These are phyloP conservation scores for Xestia rhomboidea DNA, from an alignment of 2,888 invertebrate genomes.

Conservation along the genomic window DNA sequence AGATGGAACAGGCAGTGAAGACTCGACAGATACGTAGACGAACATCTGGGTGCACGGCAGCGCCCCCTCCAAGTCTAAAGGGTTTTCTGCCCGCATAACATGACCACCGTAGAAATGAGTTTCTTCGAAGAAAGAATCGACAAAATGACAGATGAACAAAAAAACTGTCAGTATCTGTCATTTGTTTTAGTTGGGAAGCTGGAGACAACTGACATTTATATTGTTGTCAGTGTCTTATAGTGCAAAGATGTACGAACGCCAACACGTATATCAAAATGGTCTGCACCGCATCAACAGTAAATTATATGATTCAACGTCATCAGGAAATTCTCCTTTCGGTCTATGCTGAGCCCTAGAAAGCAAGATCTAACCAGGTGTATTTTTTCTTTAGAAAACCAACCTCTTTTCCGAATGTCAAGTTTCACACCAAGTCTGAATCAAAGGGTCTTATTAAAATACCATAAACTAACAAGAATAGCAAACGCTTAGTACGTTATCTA, in stretches of 20 bases:
- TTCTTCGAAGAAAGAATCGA: no score
- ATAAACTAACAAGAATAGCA: not conserved
- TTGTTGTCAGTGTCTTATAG: not conserved
- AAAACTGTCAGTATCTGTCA: no score
- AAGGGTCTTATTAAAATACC: not conserved
- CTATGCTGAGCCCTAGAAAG: not conserved
- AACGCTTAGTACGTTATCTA: slow-evolving; percentile 5
- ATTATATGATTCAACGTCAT: not conserved
- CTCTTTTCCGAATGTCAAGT: not conserved
- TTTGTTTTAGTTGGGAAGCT: no score
- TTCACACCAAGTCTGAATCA: not conserved
- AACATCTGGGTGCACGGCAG: no score
- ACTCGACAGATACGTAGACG: not conserved
- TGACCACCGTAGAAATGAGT: no score
- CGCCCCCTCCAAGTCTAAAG: not conserved
- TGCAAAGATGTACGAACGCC: not conserved
- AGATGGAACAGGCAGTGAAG: not conserved
- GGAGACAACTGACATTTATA: not conserved
- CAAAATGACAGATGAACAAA: no score
- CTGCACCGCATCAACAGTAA: not conserved
- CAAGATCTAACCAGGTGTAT: not conserved
- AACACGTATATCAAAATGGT: no score
- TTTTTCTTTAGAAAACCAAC: not conserved
- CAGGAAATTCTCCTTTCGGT: not conserved
- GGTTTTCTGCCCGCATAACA: not conserved